Conservation (phyloP, 1,140 invertebrate species). For the Venustaconcha ellipsiformis region DNA sequence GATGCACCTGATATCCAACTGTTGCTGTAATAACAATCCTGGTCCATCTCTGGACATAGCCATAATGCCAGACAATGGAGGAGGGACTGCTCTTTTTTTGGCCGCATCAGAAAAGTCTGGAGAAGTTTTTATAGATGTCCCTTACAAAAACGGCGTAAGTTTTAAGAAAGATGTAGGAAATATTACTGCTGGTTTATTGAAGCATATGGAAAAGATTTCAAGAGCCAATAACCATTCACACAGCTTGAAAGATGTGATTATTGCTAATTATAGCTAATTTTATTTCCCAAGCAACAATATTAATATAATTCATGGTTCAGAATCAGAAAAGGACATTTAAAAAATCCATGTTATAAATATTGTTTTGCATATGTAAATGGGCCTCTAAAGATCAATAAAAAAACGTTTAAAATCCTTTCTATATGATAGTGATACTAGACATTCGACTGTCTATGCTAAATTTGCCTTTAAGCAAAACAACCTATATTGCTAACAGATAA, state of each 20-base stretch:
- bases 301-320: too few species aligned
- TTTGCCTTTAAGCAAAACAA: too few species aligned
- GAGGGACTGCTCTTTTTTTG: slow-evolving; percentile 17
- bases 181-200: too few species aligned
- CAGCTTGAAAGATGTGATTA: background rate
- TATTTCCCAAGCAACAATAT: too few species aligned
- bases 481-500: background rate
- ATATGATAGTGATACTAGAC: too few species aligned
- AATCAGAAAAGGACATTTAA: too few species aligned
- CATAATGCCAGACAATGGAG: slow-evolving; percentile 8
- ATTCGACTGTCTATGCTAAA: too few species aligned
- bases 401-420: too few species aligned
- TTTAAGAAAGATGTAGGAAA: background rate
- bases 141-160: slow-evolving; percentile 28
- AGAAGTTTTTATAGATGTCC: slow-evolving; percentile 22
- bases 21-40: slow-evolving; percentile 19
- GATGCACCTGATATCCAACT: slow-evolving; percentile 31
- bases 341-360: too few species aligned
- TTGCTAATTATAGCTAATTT: background rate
- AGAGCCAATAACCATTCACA: background rate
- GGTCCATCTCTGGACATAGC: slow-evolving; percentile 28
- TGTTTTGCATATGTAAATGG: too few species aligned
- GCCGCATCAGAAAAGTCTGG: slow-evolving; percentile 15
- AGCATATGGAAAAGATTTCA: background rate
- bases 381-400: too few species aligned